Conservation (phyloP, 2,888 invertebrate genomes). For the Melinaea marsaeus region DNA sequence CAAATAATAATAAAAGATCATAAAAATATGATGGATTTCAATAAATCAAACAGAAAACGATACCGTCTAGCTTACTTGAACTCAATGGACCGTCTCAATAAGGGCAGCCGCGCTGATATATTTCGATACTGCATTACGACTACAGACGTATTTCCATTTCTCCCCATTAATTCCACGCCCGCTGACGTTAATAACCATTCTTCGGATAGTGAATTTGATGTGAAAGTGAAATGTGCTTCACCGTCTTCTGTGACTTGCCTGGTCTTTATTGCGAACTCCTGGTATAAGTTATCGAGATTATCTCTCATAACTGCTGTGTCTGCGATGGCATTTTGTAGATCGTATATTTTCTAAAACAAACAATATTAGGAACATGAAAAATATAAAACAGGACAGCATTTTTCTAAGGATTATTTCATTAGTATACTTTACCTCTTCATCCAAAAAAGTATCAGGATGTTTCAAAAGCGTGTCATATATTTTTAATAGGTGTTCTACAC, state of each 20-base stretch:
- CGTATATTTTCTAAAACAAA: constrained; percentile 62
- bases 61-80: constrained; percentile 73
- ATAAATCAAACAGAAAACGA: too few species aligned
- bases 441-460: constrained; percentile 81
- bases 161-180: constrained; percentile 55
- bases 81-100: constrained; percentile 77
- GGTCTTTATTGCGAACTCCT: constrained; percentile 56
- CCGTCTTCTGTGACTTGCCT: constrained; percentile 53
- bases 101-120: constrained; percentile 79
- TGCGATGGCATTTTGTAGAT: constrained; percentile 61
- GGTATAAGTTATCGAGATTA: constrained; percentile 46
- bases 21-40: too few species aligned
- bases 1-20: too few species aligned
- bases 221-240: constrained; percentile 58
- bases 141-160: constrained; percentile 54
- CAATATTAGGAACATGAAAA: neutral
- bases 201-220: constrained; percentile 40
- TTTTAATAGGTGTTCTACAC: constrained; percentile 81
- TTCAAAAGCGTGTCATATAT: constrained; percentile 64
- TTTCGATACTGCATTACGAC: constrained; percentile 81
- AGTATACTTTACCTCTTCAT: constrained; percentile 80
- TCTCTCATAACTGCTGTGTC: constrained; percentile 60
- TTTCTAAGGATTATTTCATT: neutral
- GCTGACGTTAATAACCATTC: constrained; percentile 62
- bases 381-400: neutral